These are phyloP conservation scores for Xestia ashworthii DNA, from an alignment of 2,888 invertebrate genomes.

Conservation along the genomic window DNA sequence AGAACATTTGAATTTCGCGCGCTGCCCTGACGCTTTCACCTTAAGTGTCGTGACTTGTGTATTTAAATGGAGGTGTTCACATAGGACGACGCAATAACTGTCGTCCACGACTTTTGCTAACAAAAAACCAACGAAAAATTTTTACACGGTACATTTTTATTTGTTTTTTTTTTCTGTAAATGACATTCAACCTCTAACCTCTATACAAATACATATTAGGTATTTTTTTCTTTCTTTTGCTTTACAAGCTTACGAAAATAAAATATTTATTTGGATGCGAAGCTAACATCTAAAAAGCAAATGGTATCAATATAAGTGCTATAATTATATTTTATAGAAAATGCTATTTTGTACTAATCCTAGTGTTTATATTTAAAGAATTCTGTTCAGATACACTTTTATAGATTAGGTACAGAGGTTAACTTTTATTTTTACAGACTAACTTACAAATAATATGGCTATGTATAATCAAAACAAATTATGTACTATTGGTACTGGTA, in stretches of 20 bases:
- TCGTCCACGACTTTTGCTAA: too few relatives aligned
- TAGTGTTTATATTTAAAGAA: conserved; percentile 41
- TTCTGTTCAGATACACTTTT: conserved; percentile 32
- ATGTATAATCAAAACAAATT: conserved; percentile 50
- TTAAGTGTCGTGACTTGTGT: too few relatives aligned
- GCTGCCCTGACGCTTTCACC: too few relatives aligned
- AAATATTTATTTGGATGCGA: conserved; percentile 46
- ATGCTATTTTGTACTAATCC: conserved; percentile 63
- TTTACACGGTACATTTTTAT: not conserved
- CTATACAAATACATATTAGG: conserved; percentile 2
- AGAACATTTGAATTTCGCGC: too few relatives aligned
- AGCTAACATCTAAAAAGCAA: conserved; percentile 34
- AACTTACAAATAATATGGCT: conserved; percentile 75
- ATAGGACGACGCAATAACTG: too few relatives aligned
- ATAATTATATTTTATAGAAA: conserved; percentile 38
- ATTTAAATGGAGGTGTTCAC: too few relatives aligned
- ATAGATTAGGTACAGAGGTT: conserved; percentile 53
- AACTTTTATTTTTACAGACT: conserved; percentile 40
- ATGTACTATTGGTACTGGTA: conserved; percentile 16
- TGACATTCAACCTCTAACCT: not conserved
- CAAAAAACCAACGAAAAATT: too few relatives aligned
- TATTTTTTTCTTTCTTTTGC: conserved; percentile 35
- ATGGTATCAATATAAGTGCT: conserved; percentile 27
- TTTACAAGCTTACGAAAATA: conserved; percentile 55
- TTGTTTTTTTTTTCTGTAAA: conserved; percentile 11